These are phyloP conservation scores for Sebastes goodei DNA, from an alignment of 2,797 vertebrate species.

Conservation along the genomic window DNA sequence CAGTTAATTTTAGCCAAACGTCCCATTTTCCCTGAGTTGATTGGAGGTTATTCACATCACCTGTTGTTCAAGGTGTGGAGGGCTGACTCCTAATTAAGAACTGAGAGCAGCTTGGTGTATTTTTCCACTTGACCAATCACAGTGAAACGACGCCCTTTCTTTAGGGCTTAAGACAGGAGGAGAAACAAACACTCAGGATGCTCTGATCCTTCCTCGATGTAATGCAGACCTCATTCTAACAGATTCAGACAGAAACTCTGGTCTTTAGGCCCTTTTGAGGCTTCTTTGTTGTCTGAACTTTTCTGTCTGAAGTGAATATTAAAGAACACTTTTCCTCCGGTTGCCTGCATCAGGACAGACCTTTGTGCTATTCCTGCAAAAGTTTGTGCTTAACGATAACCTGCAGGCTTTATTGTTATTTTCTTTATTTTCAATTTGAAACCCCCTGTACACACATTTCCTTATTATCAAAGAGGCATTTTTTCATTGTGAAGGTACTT, in stretches of 20 bases:
- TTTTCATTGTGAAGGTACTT: background rate
- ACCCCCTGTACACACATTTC: background rate
- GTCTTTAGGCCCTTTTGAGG: background rate
- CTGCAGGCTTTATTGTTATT: background rate
- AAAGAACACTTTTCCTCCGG: background rate
- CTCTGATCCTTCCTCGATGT: background rate
- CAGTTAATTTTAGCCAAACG: background rate
- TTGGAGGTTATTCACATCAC: background rate
- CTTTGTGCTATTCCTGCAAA: background rate
- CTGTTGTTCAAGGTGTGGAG: background rate
- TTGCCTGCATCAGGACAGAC: background rate
- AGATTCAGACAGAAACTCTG: background rate
- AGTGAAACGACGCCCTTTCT: background rate
- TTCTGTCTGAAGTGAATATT: background rate
- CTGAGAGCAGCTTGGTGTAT: background rate
- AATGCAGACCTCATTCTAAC: background rate
- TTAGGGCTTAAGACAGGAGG: background rate
- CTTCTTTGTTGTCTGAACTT: background rate
- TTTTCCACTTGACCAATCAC: background rate
- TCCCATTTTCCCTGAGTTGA: background rate
- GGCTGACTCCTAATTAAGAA: background rate
- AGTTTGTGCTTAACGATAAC: background rate
- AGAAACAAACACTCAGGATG: fast-evolving
- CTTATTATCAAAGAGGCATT: background rate
- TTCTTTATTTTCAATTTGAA: background rate